Base-by-base conservation (phyloP, 64 coral and sea anemone species). In the Dendronephthya gigantea region DNA sequence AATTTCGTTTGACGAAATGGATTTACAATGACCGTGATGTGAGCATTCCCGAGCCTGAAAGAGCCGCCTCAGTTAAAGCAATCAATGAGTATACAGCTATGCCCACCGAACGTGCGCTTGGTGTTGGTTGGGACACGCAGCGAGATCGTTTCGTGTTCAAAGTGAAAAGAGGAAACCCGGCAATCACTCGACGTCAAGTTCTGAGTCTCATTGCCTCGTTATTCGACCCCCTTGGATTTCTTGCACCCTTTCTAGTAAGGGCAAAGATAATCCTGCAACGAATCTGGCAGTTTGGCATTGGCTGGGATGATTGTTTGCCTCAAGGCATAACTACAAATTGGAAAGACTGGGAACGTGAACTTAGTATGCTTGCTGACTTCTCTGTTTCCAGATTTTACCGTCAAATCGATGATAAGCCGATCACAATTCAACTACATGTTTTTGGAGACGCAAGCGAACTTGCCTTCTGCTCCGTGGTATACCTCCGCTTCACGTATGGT, bases 151-250 rank as follows among this genome's bases (percentile, higher is more conserved):
- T 91, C 68, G 90, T 91, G 6, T 22, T 6, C 14, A 66, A 5
- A 8, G 29, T 66, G 58, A 66, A 66, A 15, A 22, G 6, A 15
- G 6, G 58, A 2, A 3, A 3, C 2, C 58, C 14, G 6, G 58
- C 58, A 5, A 66, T 7, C 6, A 6, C 58, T 17, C 58, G 58
- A 15, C 19, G 58, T n/a, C 3, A 66, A 30, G 22, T 6, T 4
- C 4, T 66, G 6, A 66, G 58, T 17, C 58, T 66, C 19, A 30
- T 66, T 17, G 85, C 76, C 35, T 90, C 90, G 79, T 49, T 91
- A 22, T 91, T 86, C 35, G 76, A 86, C 83, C 84, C 90, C 6
- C 9, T 91, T 25, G 90, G 90, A 81, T 86, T 91, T 83, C n/a
- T 91, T 38, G 84, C 90, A 68, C 90, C 84, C 22, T 90, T 83